Evolutionary conservation across 2,888 invertebrate genomes (phyloP).

Genomic region (Apeira syringaria): DNA sequence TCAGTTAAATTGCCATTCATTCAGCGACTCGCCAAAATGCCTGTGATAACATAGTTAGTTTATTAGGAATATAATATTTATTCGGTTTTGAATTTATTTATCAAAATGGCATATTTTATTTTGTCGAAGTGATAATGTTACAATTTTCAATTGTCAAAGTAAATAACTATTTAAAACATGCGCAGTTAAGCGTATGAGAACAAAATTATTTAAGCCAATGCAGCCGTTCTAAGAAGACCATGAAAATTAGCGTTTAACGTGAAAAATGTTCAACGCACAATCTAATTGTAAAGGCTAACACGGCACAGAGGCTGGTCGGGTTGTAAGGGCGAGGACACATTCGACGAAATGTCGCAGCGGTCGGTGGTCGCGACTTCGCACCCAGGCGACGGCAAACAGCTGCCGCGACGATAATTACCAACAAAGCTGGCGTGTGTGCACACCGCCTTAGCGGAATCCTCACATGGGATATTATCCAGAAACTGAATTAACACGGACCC

Average conservation of each 20-base stretch:
- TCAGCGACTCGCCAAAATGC: no score
- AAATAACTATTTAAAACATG: background rate
- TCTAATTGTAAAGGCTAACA: slow-evolving; percentile 55
- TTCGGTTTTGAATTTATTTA: no score
- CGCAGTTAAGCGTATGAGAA: slow-evolving; percentile 17
- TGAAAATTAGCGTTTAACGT: slow-evolving; percentile 46
- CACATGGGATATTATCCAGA: slow-evolving; percentile 46
- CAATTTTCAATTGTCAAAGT: slow-evolving; percentile 10
- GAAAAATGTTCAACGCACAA: slow-evolving; percentile 52
- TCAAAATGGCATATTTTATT: no score
- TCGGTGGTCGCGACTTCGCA: slow-evolving; percentile 82
- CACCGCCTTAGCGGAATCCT: slow-evolving; percentile 56
- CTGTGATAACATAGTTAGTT: no score
- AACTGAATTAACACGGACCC: slow-evolving; percentile 43
- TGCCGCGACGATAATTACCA: slow-evolving; percentile 75
- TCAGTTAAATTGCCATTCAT: no score
- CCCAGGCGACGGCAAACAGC: slow-evolving; percentile 75
- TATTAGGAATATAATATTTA: no score
- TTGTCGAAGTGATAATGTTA: background rate
- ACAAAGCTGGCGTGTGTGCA: slow-evolving; percentile 71
- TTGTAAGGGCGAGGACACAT: slow-evolving; percentile 48
- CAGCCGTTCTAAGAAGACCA: slow-evolving; percentile 32
- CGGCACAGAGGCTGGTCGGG: slow-evolving; percentile 34
- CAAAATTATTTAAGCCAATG: slow-evolving; percentile 16
- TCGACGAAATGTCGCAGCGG: slow-evolving; percentile 72